These are phyloP conservation scores for Capromys pilorides DNA, from an alignment of 2,797 vertebrate species.

Conservation along the genomic window DNA sequence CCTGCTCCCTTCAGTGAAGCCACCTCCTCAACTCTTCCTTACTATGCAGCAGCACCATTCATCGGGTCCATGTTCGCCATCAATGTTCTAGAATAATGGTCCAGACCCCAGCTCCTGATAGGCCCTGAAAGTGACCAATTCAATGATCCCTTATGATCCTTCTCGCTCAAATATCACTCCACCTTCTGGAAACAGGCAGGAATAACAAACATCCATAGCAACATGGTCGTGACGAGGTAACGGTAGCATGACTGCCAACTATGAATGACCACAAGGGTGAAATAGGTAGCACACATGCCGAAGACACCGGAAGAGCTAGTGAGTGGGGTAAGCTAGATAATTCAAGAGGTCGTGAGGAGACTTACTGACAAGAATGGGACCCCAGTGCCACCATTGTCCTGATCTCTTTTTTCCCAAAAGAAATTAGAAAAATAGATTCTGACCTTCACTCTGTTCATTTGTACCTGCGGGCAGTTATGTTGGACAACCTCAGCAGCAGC, in stretches of 20 bases:
- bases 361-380: neutral
- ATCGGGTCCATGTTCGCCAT: neutral
- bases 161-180: neutral
- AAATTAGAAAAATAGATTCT: neutral
- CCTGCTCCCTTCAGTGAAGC: neutral
- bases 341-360: fast-evolving
- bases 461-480: neutral
- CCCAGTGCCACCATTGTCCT: neutral
- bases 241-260: neutral
- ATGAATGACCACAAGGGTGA: neutral
- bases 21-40: neutral
- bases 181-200: neutral
- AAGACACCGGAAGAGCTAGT: neutral
- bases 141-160: neutral
- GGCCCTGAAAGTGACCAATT: neutral
- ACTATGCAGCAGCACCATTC: neutral
- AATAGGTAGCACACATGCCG: neutral
- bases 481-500: fast-evolving
- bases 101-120: neutral
- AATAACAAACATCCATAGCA: neutral
- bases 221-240: neutral
- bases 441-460: neutral
- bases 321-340: too few species aligned
- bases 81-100: neutral
- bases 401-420: neutral